Conservation (phyloP, 2,888 invertebrate species). For the Watsonalla cultraria region DNA sequence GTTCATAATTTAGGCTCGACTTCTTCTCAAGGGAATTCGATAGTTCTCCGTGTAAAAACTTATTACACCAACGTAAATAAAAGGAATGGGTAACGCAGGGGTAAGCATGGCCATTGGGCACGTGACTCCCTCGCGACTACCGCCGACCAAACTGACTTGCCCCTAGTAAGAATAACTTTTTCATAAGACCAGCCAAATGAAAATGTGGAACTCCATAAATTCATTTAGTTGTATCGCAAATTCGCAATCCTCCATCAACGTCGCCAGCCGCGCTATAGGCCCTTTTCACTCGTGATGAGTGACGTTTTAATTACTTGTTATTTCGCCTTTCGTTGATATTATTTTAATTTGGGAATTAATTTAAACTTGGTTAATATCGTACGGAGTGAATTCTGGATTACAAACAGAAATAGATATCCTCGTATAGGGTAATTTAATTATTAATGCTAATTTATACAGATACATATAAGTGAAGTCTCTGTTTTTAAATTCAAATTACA, state of each 20-base stretch:
- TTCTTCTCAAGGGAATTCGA: conserved; percentile 41
- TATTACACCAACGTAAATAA: conserved; percentile 8
- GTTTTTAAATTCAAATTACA: no score
- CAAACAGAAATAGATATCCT: not conserved
- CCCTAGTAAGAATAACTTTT: conserved; percentile 3
- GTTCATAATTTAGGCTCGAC: conserved; percentile 54
- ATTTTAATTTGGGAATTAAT: conserved; percentile 29
- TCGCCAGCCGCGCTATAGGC: conserved; percentile 26
- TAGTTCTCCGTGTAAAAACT: conserved; percentile 27
- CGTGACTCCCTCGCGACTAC: conserved; percentile 34
- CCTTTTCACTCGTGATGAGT: conserved; percentile 35
- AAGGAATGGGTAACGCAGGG: conserved; percentile 1
- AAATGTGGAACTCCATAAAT: conserved; percentile 29
- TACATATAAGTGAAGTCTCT: no score
- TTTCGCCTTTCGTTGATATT: conserved; percentile 29
- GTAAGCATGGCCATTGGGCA: conserved; percentile 24
- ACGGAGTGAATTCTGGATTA: not conserved
- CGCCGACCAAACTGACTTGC: conserved; percentile 1
- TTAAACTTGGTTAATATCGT: conserved; percentile 11
- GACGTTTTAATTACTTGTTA: conserved; percentile 44
- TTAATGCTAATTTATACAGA: no score
- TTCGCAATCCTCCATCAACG: conserved; percentile 39
- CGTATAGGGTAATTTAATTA: no score
- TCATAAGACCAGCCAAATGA: conserved; percentile 1
- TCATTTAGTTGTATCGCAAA: conserved; percentile 39